phyloP scores from a whole-genome alignment of 2,888 invertebrate species.

The Noctua janthe region DNA sequence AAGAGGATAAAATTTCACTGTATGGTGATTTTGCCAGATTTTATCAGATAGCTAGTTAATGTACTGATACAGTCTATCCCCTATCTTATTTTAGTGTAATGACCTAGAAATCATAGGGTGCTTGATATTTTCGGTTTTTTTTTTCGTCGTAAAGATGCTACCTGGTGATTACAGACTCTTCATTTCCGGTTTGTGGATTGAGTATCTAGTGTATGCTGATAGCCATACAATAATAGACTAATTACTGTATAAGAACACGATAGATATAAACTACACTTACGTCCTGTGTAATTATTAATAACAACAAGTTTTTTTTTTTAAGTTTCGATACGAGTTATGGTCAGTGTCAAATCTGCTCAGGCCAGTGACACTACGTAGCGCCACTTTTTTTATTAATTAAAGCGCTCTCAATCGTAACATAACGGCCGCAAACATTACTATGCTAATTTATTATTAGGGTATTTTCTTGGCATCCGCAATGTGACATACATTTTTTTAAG shows the following conservation, averaged over 20 bases:
- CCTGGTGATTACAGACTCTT: background rate
- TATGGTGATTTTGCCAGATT: slow-evolving; percentile 24
- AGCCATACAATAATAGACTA: slow-evolving; percentile 11
- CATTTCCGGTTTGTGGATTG: slow-evolving; percentile 25
- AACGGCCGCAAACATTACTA: slow-evolving; percentile 88
- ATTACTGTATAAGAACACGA: slow-evolving; percentile 28
- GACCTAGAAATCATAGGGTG: slow-evolving; percentile 9
- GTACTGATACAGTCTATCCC: background rate
- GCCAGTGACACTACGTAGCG: slow-evolving; percentile 86
- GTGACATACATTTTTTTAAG: slow-evolving; percentile 89
- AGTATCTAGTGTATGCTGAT: background rate
- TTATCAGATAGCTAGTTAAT: slow-evolving; percentile 8
- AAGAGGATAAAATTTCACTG: slow-evolving; percentile 37
- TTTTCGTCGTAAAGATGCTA: background rate
- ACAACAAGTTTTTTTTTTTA: slow-evolving; percentile 36
- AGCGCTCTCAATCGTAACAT: slow-evolving; percentile 86
- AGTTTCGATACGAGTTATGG: slow-evolving; percentile 40
- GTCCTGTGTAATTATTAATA: slow-evolving; percentile 25
- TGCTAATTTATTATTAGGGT: slow-evolving; percentile 90
- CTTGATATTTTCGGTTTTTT: background rate
- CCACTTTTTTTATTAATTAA: slow-evolving; percentile 87
- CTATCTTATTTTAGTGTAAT: background rate
- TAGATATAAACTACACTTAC: slow-evolving; percentile 41
- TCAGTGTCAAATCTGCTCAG: slow-evolving; percentile 71
- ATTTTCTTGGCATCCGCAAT: slow-evolving; percentile 88